Base-by-base conservation (phyloP, 2,888 invertebrate species). In the Idaea aversata region DNA sequence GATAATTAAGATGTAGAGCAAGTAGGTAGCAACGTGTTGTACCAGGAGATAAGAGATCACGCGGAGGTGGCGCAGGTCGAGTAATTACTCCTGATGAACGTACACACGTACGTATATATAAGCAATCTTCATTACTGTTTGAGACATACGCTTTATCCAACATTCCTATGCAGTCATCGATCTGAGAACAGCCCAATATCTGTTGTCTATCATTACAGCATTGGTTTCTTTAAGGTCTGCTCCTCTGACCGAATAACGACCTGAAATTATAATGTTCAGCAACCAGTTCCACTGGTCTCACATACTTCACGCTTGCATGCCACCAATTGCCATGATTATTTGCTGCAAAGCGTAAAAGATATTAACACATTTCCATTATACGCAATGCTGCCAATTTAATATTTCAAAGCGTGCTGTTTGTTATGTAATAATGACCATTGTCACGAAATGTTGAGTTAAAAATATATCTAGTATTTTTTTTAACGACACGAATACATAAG, bases 1-100 rank as follows among this genome's bases (percentile, higher is more conserved):
- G 47, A 10, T 47, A 47, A 47, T 47, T 47, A 47, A 47, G 47
- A 47, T 47, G 47, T 47, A 47, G 47, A 47, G 10, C 47, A 13
- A 47, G 10, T 10, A 47, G 6, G 10, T 47, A 47, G 47, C 13
- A 13, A 36, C 10, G 10, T 47, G 47, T 47, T 7, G 65, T 73
- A 72, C 67, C 64, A 70, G 65, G 67, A 64, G 74, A 74, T 75
- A 73, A 77, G 70, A 69, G 65, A 69, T 70, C 63, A 67, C 65
- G 66, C 70, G 66, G 67, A 70, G 71, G 65, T 71, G 66, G 61
- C 69, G 62, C 63, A 71, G 65, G 67, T 67, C 67, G 69, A 59
- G 68, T 63, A 63, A 72, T 72, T 65, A 72, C 59, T 57, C 47
- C 62, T 62, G 71, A 69, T 70, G 63, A 61, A 65, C 65, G 47